Percentiles rank a stretch among this genome's conserved stretches.
phyloP scores from a whole-genome alignment of 2,797 vertebrate species.

The Neoniphon sammara region DNA sequence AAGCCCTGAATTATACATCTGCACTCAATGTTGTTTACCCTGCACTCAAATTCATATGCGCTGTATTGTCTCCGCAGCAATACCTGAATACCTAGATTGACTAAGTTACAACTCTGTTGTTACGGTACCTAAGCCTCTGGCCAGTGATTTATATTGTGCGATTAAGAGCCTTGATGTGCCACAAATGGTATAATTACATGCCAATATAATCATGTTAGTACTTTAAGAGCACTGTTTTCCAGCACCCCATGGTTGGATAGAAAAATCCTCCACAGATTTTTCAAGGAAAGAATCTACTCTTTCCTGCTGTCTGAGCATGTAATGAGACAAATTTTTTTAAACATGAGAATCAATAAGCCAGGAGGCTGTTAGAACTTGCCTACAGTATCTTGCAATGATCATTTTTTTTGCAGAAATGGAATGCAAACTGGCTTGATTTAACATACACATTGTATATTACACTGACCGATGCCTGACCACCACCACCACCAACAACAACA shows the following conservation, averaged over 20 bases:
- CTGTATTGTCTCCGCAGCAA: constrained; percentile 30
- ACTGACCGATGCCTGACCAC: background rate
- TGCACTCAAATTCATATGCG: constrained; percentile 18
- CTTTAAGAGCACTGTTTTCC: constrained; percentile 18
- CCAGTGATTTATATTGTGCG: constrained; percentile 4
- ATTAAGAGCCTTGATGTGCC: constrained; percentile 51
- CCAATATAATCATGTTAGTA: constrained; percentile 33
- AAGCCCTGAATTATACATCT: constrained; percentile 56
- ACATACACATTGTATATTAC: background rate
- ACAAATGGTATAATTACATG: constrained; percentile 45
- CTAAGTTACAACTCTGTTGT: constrained; percentile 16
- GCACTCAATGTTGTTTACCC: constrained; percentile 39
- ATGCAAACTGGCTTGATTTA: background rate
- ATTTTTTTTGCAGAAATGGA: background rate
- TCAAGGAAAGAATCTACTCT: background rate
- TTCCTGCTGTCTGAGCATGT: background rate
- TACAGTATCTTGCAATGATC: background rate
- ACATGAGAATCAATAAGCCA: too few relatives aligned
- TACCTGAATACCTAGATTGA: constrained; percentile 27
- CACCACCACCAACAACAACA: background rate
- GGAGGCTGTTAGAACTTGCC: too few relatives aligned
- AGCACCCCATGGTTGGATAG: constrained; percentile 3
- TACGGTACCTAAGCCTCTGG: constrained; percentile 35
- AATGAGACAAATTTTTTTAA: background rate
- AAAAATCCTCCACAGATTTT: constrained; percentile 2